These are phyloP conservation scores for Psophia crepitans DNA, from an alignment of 2,113 vertebrate species.

Conservation along the genomic window DNA sequence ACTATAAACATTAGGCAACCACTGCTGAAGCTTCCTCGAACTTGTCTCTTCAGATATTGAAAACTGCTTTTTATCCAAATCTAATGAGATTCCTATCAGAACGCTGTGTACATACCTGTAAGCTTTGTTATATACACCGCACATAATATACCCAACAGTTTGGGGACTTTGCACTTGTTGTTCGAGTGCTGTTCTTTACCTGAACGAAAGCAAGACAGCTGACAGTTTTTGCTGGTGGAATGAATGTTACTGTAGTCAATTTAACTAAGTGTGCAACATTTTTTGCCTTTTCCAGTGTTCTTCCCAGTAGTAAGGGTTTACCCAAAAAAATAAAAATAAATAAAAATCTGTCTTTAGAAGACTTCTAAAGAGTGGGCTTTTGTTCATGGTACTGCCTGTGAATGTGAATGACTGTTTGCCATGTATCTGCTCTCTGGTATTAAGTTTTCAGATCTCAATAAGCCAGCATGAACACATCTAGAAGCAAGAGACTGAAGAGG, in stretches of 20 bases:
- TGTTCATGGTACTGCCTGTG: background rate
- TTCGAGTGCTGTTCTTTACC: background rate
- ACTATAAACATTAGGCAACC: background rate
- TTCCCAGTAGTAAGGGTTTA: background rate
- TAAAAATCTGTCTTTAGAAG: background rate
- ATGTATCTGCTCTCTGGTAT: background rate
- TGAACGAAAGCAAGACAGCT: background rate
- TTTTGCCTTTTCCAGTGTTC: background rate
- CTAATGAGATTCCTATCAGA: background rate
- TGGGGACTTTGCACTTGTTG: background rate
- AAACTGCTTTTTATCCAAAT: background rate
- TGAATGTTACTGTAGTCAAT: background rate
- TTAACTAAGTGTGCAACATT: background rate
- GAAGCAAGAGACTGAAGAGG: background rate
- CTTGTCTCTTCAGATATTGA: background rate
- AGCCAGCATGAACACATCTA: background rate
- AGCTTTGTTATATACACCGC: background rate
- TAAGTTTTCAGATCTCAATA: background rate
- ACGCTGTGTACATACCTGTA: fast-evolving
- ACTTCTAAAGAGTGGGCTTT: background rate
- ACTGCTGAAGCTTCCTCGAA: background rate
- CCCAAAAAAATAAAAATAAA: background rate
- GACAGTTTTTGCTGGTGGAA: background rate
- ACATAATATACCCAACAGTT: background rate
- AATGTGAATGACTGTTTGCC: background rate